A percentile compares a stretch with the other conserved stretches of the same genome.
Conservation (phyloP, 2,113 vertebrate genomes). For the Pogona vitticeps region DNA sequence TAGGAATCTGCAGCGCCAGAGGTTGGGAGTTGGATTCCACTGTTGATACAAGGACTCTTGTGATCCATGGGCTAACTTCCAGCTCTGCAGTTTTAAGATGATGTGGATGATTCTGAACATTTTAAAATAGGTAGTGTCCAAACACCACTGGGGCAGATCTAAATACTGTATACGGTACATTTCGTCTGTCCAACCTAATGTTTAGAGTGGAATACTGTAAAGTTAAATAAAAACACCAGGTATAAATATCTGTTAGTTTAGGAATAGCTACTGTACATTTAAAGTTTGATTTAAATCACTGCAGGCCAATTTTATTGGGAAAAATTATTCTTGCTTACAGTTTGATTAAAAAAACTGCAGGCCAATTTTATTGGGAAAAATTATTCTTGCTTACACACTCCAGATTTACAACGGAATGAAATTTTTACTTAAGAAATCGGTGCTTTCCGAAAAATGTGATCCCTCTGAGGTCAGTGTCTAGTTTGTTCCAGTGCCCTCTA, state of each 20-base stretch:
- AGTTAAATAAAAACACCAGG: not conserved
- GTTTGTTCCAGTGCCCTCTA: not conserved
- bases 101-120: no score
- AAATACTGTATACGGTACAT: no score
- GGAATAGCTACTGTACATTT: no score
- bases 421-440: not conserved
- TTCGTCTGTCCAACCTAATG: not conserved
- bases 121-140: no score
- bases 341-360: not conserved
- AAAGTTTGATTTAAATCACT: not conserved
- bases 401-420: slow-evolving; percentile 13
- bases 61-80: no score
- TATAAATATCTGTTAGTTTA: not conserved
- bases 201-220: not conserved
- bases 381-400: not conserved
- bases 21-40: no score
- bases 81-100: no score
- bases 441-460: not conserved
- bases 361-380: not conserved
- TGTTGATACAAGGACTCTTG: no score
- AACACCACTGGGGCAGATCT: no score
- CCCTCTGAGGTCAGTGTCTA: not conserved
- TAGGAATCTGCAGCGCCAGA: no score
- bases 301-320: not conserved
- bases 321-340: not conserved